Evolutionary conservation across 2,888 invertebrate species (phyloP).

Genomic region (Ypsolopha scabrella): DNA sequence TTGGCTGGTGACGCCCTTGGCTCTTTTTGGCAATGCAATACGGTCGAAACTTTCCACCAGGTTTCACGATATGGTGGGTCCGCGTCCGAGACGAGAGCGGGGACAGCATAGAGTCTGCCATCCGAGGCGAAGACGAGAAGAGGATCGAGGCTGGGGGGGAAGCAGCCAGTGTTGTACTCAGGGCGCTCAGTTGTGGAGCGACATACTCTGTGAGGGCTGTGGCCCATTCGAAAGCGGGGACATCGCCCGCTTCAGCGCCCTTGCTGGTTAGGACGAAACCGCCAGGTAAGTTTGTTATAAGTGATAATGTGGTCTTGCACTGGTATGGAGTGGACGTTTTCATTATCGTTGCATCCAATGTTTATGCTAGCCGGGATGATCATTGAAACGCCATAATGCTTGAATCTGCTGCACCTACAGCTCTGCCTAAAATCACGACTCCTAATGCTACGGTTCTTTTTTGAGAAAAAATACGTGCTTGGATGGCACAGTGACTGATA

Average conservation of each 20-base stretch:
- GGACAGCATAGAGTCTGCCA: conserved; percentile 35
- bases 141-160: conserved; percentile 53
- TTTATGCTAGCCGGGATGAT: too few species aligned
- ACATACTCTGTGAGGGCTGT: conserved; percentile 51
- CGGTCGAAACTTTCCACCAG: conserved; percentile 15
- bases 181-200: conserved; percentile 52
- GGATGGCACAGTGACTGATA: too few species aligned
- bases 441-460: too few species aligned
- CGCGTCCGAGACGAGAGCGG: conserved; percentile 49
- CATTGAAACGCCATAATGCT: too few species aligned
- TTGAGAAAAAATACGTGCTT: too few species aligned
- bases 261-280: conserved; percentile 54
- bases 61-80: conserved; percentile 56
- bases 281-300: conserved; percentile 48
- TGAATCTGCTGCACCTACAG: too few species aligned
- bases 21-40: too few species aligned
- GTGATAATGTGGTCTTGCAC: too few species aligned
- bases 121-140: conserved; percentile 45
- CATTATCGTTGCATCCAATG: too few species aligned
- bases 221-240: conserved; percentile 53
- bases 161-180: conserved; percentile 36
- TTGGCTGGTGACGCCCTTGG: not conserved
- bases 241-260: conserved; percentile 45
- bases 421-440: too few species aligned
- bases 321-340: too few species aligned